phyloP scores from a whole-genome alignment of 2,113 vertebrate species.

The Tragelaphus strepsiceros region DNA sequence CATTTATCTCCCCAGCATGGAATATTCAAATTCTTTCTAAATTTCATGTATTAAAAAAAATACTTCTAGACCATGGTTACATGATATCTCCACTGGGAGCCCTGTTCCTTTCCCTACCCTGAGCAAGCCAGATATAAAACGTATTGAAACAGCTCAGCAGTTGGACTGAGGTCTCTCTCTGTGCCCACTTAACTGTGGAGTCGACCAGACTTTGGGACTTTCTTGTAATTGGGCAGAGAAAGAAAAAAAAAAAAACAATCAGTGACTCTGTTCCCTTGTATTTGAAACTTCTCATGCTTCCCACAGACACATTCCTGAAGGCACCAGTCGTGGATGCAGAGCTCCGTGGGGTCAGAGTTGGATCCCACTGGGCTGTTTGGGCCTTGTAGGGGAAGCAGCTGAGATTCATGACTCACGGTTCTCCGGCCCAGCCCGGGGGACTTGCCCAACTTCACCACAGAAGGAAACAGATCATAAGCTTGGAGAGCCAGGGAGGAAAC shows the following conservation, averaged over 20 bases:
- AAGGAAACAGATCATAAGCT: neutral
- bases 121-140: constrained; percentile 7
- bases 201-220: neutral
- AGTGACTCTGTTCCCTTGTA: neutral
- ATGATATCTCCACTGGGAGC: neutral
- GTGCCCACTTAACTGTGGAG: neutral
- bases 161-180: neutral
- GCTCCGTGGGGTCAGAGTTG: neutral
- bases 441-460: neutral
- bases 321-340: neutral
- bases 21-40: constrained; percentile 29
- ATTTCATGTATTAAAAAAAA: neutral
- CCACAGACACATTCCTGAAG: constrained; percentile 36
- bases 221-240: neutral
- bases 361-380: neutral
- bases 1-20: neutral
- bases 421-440: neutral
- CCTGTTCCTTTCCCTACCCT: neutral
- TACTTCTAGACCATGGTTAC: neutral
- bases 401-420: constrained; percentile 9
- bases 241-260: neutral
- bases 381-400: neutral
- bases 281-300: neutral
- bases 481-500: neutral
- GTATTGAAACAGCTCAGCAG: neutral